Conservation (phyloP, 2,113 vertebrate species). For the Halichoeres trimaculatus region DNA sequence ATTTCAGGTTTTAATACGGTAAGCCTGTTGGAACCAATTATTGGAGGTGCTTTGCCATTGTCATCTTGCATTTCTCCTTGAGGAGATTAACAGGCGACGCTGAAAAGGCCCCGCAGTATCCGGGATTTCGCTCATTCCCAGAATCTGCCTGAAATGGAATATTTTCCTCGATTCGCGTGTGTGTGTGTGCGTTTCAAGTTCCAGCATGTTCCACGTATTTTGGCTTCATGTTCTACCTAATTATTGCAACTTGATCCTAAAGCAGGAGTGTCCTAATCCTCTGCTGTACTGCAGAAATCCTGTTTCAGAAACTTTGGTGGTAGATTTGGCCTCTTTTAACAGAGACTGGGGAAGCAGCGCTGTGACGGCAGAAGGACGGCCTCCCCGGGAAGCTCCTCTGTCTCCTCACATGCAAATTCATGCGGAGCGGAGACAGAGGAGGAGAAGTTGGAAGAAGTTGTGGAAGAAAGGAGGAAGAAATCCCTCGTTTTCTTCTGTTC, state of each 20-base stretch:
- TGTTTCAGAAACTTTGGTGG: constrained; percentile 77
- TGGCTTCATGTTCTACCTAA: constrained; percentile 82
- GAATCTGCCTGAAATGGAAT: constrained; percentile 83
- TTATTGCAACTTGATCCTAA: constrained; percentile 84
- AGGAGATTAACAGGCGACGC: constrained; percentile 84
- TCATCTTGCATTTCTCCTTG: constrained; percentile 85
- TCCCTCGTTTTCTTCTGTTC: constrained; percentile 36
- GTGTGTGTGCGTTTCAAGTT: constrained; percentile 56
- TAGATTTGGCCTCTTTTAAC: constrained; percentile 78
- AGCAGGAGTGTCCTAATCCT: constrained; percentile 81
- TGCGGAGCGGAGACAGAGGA: constrained; percentile 27
- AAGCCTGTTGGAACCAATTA: constrained; percentile 90
- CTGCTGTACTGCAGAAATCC: constrained; percentile 74
- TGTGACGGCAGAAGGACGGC: constrained; percentile 74
- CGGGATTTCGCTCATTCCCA: constrained; percentile 81
- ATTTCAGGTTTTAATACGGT: constrained; percentile 88
- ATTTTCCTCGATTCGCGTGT: constrained; percentile 68
- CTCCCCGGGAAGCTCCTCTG: constrained; percentile 68
- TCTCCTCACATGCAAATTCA: constrained; percentile 60
- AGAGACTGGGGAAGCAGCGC: constrained; percentile 73
- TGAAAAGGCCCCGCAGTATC: constrained; percentile 81
- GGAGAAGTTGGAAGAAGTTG: constrained; percentile 62
- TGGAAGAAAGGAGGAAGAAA: constrained; percentile 29
- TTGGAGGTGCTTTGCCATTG: constrained; percentile 87
- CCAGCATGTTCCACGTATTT: constrained; percentile 75